These are phyloP conservation scores for Premnoplex brunnescens DNA, from an alignment of 2,797 vertebrate genomes.

Conservation along the genomic window DNA sequence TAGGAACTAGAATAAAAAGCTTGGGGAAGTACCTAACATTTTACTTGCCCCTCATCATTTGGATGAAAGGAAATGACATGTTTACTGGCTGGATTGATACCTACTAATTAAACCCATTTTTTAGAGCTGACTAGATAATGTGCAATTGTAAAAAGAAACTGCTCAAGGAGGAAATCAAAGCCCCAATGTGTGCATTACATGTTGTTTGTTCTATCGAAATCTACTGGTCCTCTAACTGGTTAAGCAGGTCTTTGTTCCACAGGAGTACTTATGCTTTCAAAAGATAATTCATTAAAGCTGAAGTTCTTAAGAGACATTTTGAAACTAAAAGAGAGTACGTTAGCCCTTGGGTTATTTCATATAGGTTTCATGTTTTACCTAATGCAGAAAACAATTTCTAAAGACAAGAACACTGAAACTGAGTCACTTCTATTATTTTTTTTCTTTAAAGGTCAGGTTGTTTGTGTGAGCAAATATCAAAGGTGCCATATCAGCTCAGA, in stretches of 20 bases:
- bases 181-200: neutral
- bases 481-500: conserved; percentile 24
- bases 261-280: conserved; percentile 1
- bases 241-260: conserved; percentile 49
- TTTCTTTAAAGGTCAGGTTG: conserved; percentile 56
- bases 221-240: conserved; percentile 20
- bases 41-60: neutral
- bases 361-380: conserved; percentile 25
- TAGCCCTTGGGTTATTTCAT: conserved; percentile 39
- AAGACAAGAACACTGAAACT: conserved; percentile 21
- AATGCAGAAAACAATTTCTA: neutral
- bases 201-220: conserved; percentile 4
- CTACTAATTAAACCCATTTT: conserved; percentile 45
- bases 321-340: conserved; percentile 1
- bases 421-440: conserved; percentile 13
- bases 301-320: conserved; percentile 12
- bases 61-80: conserved; percentile 32
- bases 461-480: conserved; percentile 61
- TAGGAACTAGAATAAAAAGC: neutral
- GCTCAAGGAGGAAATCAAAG: conserved; percentile 17
- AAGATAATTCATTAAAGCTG: conserved; percentile 36
- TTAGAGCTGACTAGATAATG: conserved; percentile 21
- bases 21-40: conserved; percentile 15
- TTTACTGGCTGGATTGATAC: neutral
- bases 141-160: conserved; percentile 24